Conservation (phyloP, 37 sponge, comb jelly and placozoan genomes). For the Beroe forskalii region DNA sequence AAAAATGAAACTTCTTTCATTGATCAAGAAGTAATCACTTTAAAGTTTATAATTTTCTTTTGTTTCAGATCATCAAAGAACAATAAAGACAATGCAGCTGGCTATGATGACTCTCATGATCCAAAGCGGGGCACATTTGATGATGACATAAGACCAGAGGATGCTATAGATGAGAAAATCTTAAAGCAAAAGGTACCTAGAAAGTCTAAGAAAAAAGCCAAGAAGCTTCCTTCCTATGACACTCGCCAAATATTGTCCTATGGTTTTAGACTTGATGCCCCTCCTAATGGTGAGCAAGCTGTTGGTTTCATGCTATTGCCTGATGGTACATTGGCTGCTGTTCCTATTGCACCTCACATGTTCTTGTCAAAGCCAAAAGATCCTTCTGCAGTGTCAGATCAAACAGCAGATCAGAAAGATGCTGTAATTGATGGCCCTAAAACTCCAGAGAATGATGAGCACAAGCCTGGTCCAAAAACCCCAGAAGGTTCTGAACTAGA, state of each 20-base stretch:
- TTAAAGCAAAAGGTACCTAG: neutral
- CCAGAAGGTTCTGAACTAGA: conserved; percentile 55
- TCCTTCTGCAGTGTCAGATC: no score
- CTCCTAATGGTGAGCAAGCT: conserved; percentile 49
- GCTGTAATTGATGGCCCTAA: neutral
- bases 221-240: conserved; percentile 43
- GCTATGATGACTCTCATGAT: neutral
- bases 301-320: conserved; percentile 61
- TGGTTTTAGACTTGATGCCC: conserved; percentile 47
- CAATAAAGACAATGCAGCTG: neutral
- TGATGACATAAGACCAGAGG: conserved; percentile 53
- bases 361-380: neutral
- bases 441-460: conserved; percentile 24
- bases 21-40: no score
- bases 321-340: conserved; percentile 48
- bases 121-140: neutral
- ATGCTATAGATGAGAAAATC: conserved; percentile 49
- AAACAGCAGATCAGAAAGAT: neutral
- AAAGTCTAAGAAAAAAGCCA: neutral
- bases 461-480: conserved; percentile 38
- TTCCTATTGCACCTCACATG: conserved; percentile 61
- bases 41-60: no score
- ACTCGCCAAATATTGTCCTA: conserved; percentile 56
- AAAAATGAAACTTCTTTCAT: no score
- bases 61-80: conserved; percentile 32